Evolutionary conservation across 2,797 vertebrate genomes (phyloP).

Genomic region (Molossus molossus): DNA sequence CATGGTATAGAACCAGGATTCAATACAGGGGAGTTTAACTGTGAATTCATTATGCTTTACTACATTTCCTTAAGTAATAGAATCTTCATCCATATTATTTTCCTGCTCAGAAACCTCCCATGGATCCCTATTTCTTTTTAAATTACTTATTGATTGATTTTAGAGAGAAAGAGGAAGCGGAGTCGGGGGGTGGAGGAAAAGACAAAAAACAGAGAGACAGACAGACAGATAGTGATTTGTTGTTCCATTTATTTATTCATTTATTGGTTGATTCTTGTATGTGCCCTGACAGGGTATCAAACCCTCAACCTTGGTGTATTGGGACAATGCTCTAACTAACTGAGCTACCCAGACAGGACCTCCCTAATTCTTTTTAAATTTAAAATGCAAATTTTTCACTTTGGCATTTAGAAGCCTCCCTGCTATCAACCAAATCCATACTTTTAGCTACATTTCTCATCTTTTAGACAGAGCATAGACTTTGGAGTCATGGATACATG

Average conservation of each 20-base stretch:
- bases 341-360: too few species aligned
- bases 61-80: not conserved
- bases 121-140: constrained; percentile 39
- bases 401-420: not conserved
- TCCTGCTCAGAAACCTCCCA: not conserved
- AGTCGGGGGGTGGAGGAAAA: too few species aligned
- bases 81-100: not conserved
- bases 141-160: not conserved
- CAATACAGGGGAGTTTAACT: not conserved
- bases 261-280: too few species aligned
- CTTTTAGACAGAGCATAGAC: constrained; percentile 16
- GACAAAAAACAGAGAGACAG: too few species aligned
- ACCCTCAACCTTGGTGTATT: too few species aligned
- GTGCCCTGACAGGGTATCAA: too few species aligned
- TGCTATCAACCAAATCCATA: not conserved
- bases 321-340: too few species aligned
- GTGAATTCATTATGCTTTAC: not conserved
- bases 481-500: constrained; percentile 1
- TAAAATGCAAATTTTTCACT: not conserved
- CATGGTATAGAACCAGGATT: not conserved
- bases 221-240: too few species aligned
- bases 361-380: constrained; percentile 52
- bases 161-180: not conserved
- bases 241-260: too few species aligned
- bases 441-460: constrained; percentile 4